A percentile compares a stretch with the other conserved stretches of the same genome.
These are phyloP conservation scores for Bovichtus variegatus DNA, from an alignment of 2,797 vertebrate species.

Conservation along the genomic window DNA sequence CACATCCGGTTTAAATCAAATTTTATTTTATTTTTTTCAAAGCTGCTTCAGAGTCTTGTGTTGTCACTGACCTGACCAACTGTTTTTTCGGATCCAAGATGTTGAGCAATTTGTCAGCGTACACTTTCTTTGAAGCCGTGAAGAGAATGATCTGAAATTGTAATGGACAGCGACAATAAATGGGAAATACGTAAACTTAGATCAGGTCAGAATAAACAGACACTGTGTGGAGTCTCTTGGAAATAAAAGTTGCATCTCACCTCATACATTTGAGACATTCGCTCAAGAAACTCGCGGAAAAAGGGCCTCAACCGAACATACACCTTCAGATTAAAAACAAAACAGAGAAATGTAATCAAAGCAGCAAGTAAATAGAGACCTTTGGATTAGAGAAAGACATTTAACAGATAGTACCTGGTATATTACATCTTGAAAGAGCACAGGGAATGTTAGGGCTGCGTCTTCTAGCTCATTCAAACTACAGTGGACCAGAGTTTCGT, in stretches of 20 bases:
- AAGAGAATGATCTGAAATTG: conserved; percentile 96
- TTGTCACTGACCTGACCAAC: conserved; percentile 92
- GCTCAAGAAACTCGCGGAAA: conserved; percentile 97
- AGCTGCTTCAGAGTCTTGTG: not conserved
- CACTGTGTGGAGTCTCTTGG: conserved; percentile 4
- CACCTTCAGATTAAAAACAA: conserved; percentile 88
- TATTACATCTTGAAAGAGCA: conserved; percentile 99
- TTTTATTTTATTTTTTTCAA: not conserved
- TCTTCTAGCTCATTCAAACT: conserved; percentile 98
- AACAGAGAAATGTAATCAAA: conserved; percentile 67
- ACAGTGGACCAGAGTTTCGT: conserved; percentile 98
- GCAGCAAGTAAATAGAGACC: conserved; percentile 79
- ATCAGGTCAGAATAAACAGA: conserved; percentile 1
- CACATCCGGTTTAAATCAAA: not conserved
- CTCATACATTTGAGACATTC: conserved; percentile 99
- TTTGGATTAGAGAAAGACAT: conserved; percentile 72
- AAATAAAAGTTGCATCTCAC: conserved; percentile 84
- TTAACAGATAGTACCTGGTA: conserved; percentile 90
- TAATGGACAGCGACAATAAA: conserved; percentile 1
- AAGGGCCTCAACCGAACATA: conserved; percentile 97
- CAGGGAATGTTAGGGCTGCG: conserved; percentile 97
- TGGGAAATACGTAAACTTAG: not conserved
- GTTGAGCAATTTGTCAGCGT: conserved; percentile 99
- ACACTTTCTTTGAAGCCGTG: conserved; percentile 99
- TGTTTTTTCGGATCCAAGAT: conserved; percentile 99